Percentiles rank a stretch among this genome's conserved stretches.
These are phyloP conservation scores for Metridium senile DNA, from an alignment of 92 coral and sea anemone genomes.

Conservation along the genomic window DNA sequence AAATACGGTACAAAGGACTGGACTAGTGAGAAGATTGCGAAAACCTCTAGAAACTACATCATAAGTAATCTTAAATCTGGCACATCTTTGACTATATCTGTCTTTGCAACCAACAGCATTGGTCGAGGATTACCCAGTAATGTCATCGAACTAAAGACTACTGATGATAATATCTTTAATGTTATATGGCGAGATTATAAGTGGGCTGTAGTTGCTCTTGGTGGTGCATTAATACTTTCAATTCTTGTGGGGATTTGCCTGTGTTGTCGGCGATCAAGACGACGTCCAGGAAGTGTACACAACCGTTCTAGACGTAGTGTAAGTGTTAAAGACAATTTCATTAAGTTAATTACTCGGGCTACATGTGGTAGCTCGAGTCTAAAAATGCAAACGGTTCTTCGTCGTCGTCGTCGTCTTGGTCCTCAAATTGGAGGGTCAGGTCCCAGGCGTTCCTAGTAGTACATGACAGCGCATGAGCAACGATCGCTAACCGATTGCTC, in stretches of 20 bases:
- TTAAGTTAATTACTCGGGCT: too few species aligned
- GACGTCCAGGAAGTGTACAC: background rate
- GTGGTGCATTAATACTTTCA: conserved; percentile 6
- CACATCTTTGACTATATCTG: background rate
- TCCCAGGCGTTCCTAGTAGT: too few species aligned
- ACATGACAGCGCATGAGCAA: too few species aligned
- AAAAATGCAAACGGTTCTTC: too few species aligned
- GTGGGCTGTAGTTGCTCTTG: conserved; percentile 18
- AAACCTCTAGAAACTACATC: too few species aligned
- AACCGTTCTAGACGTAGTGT: conserved; percentile 5
- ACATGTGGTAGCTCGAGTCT: too few species aligned
- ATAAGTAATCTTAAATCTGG: background rate
- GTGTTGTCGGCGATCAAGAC: conserved; percentile 17
- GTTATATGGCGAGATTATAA: conserved; percentile 7
- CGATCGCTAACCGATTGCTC: too few species aligned
- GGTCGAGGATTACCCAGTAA: conserved; percentile 16
- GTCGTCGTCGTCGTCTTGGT: too few species aligned
- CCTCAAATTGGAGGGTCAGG: too few species aligned
- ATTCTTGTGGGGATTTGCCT: background rate
- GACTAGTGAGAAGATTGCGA: background rate
- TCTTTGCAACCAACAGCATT: background rate
- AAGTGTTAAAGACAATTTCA: conserved; percentile 11
- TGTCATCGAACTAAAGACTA: background rate
- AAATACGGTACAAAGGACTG: background rate
- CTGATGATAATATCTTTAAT: background rate